Evolutionary conservation across 2,113 vertebrate genomes (phyloP), one percentile per base, ranked within the genome.

Genomic region (Pseudorhombus dupliciocellatus): DNA sequence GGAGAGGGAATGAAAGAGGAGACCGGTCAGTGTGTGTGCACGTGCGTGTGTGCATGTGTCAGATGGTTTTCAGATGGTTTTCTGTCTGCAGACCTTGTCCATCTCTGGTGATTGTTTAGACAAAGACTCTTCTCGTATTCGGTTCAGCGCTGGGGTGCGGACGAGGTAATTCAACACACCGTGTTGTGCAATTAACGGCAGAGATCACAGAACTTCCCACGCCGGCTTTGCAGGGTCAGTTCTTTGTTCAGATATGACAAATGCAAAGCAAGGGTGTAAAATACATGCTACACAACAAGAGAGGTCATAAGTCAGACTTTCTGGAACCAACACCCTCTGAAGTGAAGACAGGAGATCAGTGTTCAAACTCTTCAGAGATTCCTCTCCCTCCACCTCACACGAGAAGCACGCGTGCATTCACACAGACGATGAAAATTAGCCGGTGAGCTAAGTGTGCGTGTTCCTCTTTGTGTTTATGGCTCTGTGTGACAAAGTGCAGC

Each of bases 1-100:
- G 93, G 84, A 95, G 93, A 93, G 84, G 89, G 91, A 84, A 84
- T 87, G 92, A 95, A 92, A 87, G 80, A 87, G 81, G 84, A 84
- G 77, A 71, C 4, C 89, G 87, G 82, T 67, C 79, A 87, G 50
- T 72, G 61, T 79, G 64, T 72, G 78, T 81, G 72, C 60, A 69
- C 70, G 75, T 72, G 66, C 63, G 81, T 79, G 71, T 70, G 75
- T 79, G 48, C 68, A 72, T 63, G 74, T 57, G 64, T 64, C 71
- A n/a, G n/a, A n/a, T n/a, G 40, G 56, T 55, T 46, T 15, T 77
- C 80, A 70, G 71, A 50, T 46, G 53, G n/a, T 34, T 31, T 55
- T 78, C 62, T 52, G 14, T 70, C 62, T 65, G 66, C 68, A 62
- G 25, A 54, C 56, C 40, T 66, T 28, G 53, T 37, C 66, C 46